Base-by-base conservation (phyloP, 2,113 vertebrate genomes). In the Mesocricetus auratus region DNA sequence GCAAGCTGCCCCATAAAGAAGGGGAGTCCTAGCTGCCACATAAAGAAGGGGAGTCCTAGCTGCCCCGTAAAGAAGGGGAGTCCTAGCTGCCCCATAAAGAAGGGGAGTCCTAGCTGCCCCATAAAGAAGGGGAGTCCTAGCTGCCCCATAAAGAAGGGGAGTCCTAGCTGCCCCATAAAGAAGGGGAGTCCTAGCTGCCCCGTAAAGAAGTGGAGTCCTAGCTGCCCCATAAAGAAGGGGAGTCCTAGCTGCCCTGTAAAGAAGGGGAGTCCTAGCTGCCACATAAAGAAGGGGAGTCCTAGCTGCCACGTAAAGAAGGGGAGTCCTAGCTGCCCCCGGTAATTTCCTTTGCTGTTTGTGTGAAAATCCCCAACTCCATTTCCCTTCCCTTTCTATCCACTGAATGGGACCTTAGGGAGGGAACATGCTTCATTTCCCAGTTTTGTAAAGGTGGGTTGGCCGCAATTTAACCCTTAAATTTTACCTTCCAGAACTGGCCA, bases 181-280 rank as follows among this genome's bases (percentile, higher is more conserved):
- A 11, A 56, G 53, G 53, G 39, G 31, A 36, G 5, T 1, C 24
- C 12, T 6, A 9, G 42, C n/a, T n/a, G n/a, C n/a, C n/a, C n/a
- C n/a, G n/a, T n/a, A n/a, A n/a, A n/a, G n/a, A n/a, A n/a, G n/a
- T n/a, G n/a, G n/a, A n/a, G n/a, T n/a, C n/a, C n/a, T n/a, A 81
- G 17, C 22, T 69, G 33, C 73, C 73, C 47, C n/a, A 15, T 4
- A 53, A 64, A 50, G 24, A 11, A 56, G 53, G 53, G 39, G 31
- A 36, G 5, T 1, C 24, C 12, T 6, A 9, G 42, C 12, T n/a
- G n/a, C n/a, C 24, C 9, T n/a, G n/a, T n/a, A n/a, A n/a, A n/a
- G n/a, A n/a, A n/a, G n/a, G n/a, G n/a, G n/a, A n/a, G n/a, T n/a
- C n/a, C n/a, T n/a, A 81, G 17, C 22, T 69, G 33, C 73, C 73